Base-by-base conservation (phyloP, 2,797 vertebrate species). In the Bucorvus abyssinicus region DNA sequence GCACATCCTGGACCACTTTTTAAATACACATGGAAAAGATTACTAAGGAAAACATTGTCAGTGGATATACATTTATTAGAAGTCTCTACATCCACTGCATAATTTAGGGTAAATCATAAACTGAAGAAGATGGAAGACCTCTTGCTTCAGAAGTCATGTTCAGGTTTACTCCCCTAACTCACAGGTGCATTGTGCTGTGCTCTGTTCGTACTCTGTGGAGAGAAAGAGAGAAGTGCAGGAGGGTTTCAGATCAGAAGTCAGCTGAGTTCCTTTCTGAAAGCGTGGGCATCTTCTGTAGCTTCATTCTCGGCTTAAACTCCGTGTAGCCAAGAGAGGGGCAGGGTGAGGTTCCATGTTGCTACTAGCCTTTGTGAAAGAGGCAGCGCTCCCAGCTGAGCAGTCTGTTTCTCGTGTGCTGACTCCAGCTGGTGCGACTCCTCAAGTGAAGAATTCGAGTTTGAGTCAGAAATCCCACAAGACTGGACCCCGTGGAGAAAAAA, bases 11-110 rank as follows among this genome's bases (percentile, higher is more conserved):
- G 36, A 22, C 47, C 69, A 6, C 63, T 87, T 91, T 91, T 76
- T 77, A 83, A 94, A 56, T 23, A 10, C 91, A 87, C 59, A 55
- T 87, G 94, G 89, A 82, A 96, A 70, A 87, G 59, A 67, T 96
- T 94, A 47, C 44, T 34, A 84, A 89, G 78, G 34, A 89, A 87
- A 95, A 87, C 49, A 77, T 49, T 67, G 83, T 82, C 52, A 32
- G 30, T 89, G 52, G 59, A 36, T 89, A 67, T 40, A 24, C 18
- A 34, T 84, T 71, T 79, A 57, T 91, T 82, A 70, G 30, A 76
- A 82, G 30, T 44, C 20, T 83, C 10, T 70, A 69, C n/a, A 49
- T 69, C 56, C 60, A 16, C 56, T 80, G 52, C 70, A 47, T 67
- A 67, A 74, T 83, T 84, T 67, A 36, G 60, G 24, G 44, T 63